Evolutionary conservation across 2,113 vertebrate species (phyloP).

Genomic region (Sphaerodactylus townsendi): DNA sequence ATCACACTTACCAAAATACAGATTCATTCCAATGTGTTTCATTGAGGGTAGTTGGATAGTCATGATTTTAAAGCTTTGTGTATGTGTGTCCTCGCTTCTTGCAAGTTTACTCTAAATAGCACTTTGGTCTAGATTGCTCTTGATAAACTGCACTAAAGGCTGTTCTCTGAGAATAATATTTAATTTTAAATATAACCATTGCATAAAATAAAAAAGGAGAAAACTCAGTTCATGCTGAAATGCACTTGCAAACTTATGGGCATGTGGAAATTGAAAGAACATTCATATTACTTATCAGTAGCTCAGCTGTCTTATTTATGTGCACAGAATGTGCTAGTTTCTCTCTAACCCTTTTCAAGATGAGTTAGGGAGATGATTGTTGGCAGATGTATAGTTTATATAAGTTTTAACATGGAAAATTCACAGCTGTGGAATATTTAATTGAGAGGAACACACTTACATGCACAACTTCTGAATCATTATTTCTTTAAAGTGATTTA

Average conservation of each 20-base stretch:
- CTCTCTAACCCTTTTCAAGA: too few relatives aligned
- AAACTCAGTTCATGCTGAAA: conserved; percentile 3
- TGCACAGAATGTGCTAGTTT: neutral
- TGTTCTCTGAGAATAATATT: conserved; percentile 29
- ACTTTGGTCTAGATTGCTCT: neutral
- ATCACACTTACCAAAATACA: neutral
- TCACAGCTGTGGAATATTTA: too few relatives aligned
- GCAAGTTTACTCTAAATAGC: conserved; percentile 5
- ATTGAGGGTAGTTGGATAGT: neutral
- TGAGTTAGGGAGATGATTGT: too few relatives aligned
- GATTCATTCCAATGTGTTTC: neutral
- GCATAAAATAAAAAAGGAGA: neutral
- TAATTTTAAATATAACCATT: conserved; percentile 33
- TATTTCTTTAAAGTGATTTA: neutral
- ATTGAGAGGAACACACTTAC: neutral
- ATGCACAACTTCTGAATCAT: neutral
- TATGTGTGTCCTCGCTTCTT: neutral
- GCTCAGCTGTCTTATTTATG: neutral
- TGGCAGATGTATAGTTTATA: too few relatives aligned
- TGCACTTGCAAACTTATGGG: neutral
- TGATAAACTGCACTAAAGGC: conserved; percentile 2
- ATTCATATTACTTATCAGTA: neutral
- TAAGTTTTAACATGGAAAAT: too few relatives aligned
- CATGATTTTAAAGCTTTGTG: conserved; percentile 25
- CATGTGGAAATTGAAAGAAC: conserved; percentile 3